Conservation (phyloP, 2,888 invertebrate genomes). For the Macrosiphum euphorbiae region DNA sequence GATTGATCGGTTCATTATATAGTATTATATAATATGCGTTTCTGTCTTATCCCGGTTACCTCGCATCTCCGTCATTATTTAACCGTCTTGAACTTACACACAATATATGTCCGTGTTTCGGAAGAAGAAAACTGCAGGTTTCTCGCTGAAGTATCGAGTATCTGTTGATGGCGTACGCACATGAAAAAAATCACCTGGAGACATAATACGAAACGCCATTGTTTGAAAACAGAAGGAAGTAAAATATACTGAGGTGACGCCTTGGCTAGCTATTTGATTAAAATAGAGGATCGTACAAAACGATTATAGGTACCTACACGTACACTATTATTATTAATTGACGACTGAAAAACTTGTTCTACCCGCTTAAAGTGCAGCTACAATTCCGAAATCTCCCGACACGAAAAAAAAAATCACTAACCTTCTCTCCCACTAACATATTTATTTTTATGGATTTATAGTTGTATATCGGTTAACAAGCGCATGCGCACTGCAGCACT, state of each 20-base stretch:
- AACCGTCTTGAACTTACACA: neutral
- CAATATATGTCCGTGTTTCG: neutral
- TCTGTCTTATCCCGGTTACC: neutral
- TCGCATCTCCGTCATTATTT: neutral
- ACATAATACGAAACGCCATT: neutral
- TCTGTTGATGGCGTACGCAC: neutral
- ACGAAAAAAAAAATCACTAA: neutral
- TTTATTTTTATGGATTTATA: neutral
- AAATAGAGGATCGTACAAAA: neutral
- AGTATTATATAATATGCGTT: neutral
- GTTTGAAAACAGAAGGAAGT: neutral
- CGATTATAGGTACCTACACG: too few species aligned
- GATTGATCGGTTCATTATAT: neutral
- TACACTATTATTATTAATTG: neutral
- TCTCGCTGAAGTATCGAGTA: neutral
- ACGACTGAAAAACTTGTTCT: neutral
- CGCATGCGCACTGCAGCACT: neutral
- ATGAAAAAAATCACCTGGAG: neutral
- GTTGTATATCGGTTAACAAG: neutral
- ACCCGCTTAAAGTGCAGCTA: neutral
- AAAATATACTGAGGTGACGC: neutral
- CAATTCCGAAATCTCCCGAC: neutral
- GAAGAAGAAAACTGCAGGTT: neutral
- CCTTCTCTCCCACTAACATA: neutral
- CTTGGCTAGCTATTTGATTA: neutral